phyloP scores from a whole-genome alignment of 1,140 invertebrate genomes.

The Procambarus virginalis region DNA sequence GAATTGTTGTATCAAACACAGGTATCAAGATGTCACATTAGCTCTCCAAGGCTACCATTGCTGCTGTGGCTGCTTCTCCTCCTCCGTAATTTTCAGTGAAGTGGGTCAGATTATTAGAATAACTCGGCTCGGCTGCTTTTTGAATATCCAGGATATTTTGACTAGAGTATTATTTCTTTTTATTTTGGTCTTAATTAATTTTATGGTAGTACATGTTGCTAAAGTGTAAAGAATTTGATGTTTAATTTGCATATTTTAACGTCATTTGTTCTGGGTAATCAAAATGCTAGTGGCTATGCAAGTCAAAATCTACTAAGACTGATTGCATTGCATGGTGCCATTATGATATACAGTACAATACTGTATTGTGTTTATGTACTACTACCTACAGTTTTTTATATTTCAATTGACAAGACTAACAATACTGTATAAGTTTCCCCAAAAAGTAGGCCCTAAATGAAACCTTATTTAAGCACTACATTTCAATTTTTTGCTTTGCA shows the following conservation, averaged over 20 bases:
- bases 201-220: too few species aligned
- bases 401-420: too few species aligned
- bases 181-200: too few species aligned
- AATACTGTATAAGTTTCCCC: too few species aligned
- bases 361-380: too few species aligned
- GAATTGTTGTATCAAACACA: not conserved
- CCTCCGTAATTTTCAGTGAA: not conserved
- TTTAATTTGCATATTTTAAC: not conserved
- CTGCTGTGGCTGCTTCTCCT: not conserved
- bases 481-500: too few species aligned
- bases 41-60: not conserved
- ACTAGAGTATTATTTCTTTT: too few species aligned
- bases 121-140: not conserved
- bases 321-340: not conserved
- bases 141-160: not conserved
- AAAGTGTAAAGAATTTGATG: not conserved
- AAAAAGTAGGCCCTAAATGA: too few species aligned
- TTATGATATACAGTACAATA: not conserved
- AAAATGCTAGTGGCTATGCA: not conserved
- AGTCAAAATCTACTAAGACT: not conserved
- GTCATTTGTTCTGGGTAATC: not conserved
- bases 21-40: constrained; percentile 4
- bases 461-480: too few species aligned
- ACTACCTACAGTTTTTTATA: too few species aligned
- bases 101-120: not conserved